Evolutionary conservation across 2,888 invertebrate genomes (phyloP).

Genomic region (Caenorhabditis wallacei): DNA sequence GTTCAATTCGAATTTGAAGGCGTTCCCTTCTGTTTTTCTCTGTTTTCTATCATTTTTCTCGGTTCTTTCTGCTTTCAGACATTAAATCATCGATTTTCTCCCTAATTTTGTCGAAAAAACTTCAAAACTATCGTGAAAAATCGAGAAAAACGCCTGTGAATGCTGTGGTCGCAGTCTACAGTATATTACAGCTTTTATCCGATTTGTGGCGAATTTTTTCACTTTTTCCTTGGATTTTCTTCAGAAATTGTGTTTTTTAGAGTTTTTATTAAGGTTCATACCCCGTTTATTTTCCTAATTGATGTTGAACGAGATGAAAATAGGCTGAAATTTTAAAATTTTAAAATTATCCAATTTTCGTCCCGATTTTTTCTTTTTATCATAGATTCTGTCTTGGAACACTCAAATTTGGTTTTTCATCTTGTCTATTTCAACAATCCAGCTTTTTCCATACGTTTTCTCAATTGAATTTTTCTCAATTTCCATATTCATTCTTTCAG

Average conservation of each 20-base stretch:
- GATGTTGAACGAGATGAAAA: neutral
- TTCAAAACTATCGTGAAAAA: neutral
- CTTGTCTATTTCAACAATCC: conserved; percentile 4
- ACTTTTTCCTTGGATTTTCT: too few relatives aligned
- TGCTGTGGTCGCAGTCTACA: neutral
- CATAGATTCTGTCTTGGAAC: neutral
- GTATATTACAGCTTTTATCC: neutral
- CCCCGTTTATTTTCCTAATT: neutral
- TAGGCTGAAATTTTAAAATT: neutral
- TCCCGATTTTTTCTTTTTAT: conserved; percentile 1
- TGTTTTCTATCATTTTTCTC: neutral
- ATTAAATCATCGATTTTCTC: conserved; percentile 1
- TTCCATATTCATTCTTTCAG: neutral
- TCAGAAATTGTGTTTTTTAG: neutral
- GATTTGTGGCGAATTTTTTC: neutral
- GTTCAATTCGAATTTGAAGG: conserved; percentile 40
- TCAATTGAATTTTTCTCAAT: neutral
- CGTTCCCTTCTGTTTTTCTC: neutral
- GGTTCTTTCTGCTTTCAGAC: neutral
- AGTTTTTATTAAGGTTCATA: neutral
- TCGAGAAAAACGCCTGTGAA: neutral
- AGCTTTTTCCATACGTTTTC: neutral
- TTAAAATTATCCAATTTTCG: neutral
- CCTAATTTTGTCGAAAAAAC: neutral
- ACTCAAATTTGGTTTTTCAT: neutral